Base-by-base conservation (phyloP, 2,113 vertebrate species). In the Lipophrys pholis region DNA sequence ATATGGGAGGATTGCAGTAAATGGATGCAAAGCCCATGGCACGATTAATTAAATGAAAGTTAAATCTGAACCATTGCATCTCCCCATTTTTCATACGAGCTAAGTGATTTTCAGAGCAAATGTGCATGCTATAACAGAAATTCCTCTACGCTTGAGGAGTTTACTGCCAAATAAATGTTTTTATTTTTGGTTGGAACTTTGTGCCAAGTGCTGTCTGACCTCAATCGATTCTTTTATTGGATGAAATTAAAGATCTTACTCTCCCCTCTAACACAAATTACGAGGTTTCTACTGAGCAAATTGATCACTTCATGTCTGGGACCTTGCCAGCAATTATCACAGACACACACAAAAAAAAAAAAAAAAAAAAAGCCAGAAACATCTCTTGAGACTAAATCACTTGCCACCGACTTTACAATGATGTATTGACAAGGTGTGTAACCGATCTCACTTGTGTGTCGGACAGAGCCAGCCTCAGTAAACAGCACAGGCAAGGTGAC, bases 401-500 rank as follows among this genome's bases (percentile, higher is more conserved):
- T 67, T 30, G 21, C 49, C 46, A 50, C 35, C 14, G 10, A 48
- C 16, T 75, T 59, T 57, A 62, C 40, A 65, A 42, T 42, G 48
- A 81, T 40, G 17, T 65, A 58, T 82, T 51, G 69, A 81, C 49
- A 73, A 73, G 60, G 51, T 54, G 39, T 9, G 56, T 66, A 68
- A 62, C 48, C 35, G 30, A 70, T 69, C 51, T 36, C 41, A 16
- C 48, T 50, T 30, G 45, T 8, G 21, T 62, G 68, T 82, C 67
- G 75, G 64, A 72, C 42, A 17, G 57, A 76, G 76, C 62, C 53
- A 59, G 62, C 73, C 39, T 36, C 71, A 57, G 8, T 51, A 57
- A 50, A 63, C 60, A 53, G 46, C 0, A 1, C 52, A 53, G n/a
- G 5, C 15, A 70, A 41, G 55, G 62, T 67, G 70, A 80, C 78